phyloP scores from a whole-genome alignment of 2,888 invertebrate species.

The Druceiella hillmani region DNA sequence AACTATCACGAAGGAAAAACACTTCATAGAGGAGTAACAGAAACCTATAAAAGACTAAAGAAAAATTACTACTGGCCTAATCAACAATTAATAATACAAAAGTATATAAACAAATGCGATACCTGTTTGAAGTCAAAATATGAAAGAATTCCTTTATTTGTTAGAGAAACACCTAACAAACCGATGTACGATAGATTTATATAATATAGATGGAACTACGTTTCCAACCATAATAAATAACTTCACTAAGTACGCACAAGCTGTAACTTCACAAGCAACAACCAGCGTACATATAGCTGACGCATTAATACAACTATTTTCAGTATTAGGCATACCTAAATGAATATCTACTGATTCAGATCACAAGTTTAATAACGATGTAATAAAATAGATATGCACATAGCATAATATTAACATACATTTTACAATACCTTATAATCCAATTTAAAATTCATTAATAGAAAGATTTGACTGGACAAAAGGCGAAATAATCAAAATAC shows the following conservation, averaged over 20 bases:
- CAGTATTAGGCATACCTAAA: constrained; percentile 9
- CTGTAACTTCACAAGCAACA: constrained; percentile 16
- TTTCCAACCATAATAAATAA: constrained; percentile 24
- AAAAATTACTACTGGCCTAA: constrained; percentile 23
- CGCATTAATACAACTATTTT: constrained; percentile 7
- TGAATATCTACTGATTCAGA: constrained; percentile 12
- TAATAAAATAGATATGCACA: constrained; percentile 18
- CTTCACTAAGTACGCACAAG: constrained; percentile 23
- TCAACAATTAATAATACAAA: constrained; percentile 12
- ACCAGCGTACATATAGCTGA: constrained; percentile 17
- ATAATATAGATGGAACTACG: constrained; percentile 16
- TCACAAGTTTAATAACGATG: constrained; percentile 16
- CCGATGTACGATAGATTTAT: constrained; percentile 25
- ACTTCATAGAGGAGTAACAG: constrained; percentile 17
- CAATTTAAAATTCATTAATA: constrained; percentile 17
- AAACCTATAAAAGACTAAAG: constrained; percentile 20
- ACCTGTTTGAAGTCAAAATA: constrained; percentile 21
- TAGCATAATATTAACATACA: constrained; percentile 19
- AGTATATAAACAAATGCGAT: constrained; percentile 12
- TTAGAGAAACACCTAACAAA: constrained; percentile 21
- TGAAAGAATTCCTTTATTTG: constrained; percentile 20
- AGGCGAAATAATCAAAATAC: constrained; percentile 13
- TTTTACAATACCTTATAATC: constrained; percentile 17
- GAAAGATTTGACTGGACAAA: constrained; percentile 23
- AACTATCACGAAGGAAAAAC: constrained; percentile 20